Evolutionary conservation across 2,797 vertebrate species (phyloP), one percentile per base, ranked within the genome.

Genomic region (Melanogrammus aeglefinus): DNA sequence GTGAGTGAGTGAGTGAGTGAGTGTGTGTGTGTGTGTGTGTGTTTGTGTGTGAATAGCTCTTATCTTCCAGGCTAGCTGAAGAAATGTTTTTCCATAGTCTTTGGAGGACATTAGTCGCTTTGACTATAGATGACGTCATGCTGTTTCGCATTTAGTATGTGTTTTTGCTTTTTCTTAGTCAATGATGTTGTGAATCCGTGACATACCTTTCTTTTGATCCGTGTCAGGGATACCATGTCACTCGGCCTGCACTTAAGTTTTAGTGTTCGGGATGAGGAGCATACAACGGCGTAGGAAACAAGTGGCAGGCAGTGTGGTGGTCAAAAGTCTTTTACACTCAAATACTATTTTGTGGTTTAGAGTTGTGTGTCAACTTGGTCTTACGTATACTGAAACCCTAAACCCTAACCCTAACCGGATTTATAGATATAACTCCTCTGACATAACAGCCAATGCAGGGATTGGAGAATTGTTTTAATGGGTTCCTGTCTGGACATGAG

Each of bases 191-290:
- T 51, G 14, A 51, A 51, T 44, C 16, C 44, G 44, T 3, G 7
- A 3, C 44, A 47, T 47, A 14, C 44, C 16, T 51, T 16, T 66
- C 39, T 76, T 33, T 84, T 78, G 81, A 73, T 85, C 99, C 97
- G 95, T 99, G 63, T 87, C 92, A 80, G 98, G 97, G 98, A 91
- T 95, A 79, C 88, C 96, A 0, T 94, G 97, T 97, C 97, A 35
- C 94, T 99, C 0, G 96, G 95, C 18, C 71, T 99, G 73, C 93
- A 99, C 88, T 98, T 99, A 91, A 97, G 97, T 29, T n/a, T n/a
- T n/a, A n/a, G 82, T 99, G 81, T 93, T 99, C 10, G 86, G 99
- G 39, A 96, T 99, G 87, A 95, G 98, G 87, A 99, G 97, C 0
- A 77, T 96, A 0, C 96, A 92, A 36, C 99, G 97, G 96, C 94